Conservation (phyloP, 2,888 invertebrate species). For the Hoplodrina ambigua region DNA sequence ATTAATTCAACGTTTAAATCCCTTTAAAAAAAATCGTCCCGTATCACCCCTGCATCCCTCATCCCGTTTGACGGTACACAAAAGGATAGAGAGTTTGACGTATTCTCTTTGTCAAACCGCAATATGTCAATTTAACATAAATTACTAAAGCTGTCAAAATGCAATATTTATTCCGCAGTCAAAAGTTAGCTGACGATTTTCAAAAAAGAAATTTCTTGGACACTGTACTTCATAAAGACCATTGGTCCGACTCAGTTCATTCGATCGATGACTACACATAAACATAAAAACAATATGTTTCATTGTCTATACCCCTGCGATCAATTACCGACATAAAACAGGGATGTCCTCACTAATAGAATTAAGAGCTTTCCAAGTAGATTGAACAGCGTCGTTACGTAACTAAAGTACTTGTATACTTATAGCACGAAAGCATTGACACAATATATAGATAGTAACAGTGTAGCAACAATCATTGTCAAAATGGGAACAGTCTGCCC, state of each 20-base stretch:
- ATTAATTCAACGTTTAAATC: no score
- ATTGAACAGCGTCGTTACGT: conserved; percentile 41
- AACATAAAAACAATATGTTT: conserved; percentile 29
- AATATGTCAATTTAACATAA: no score
- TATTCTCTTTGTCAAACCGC: no score
- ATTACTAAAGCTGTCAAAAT: no score
- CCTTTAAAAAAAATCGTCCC: no score
- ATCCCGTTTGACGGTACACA: no score
- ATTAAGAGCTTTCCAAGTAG: conserved; percentile 57
- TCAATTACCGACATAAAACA: conserved; percentile 54
- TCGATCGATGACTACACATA: not conserved
- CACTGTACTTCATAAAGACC: not conserved
- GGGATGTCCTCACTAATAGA: conserved; percentile 53
- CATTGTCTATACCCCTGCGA: conserved; percentile 33
- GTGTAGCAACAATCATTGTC: conserved; percentile 6
- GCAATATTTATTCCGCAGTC: no score
- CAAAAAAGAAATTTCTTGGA: no score
- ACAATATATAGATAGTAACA: conserved; percentile 29
- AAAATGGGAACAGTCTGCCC: not conserved
- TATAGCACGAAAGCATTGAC: conserved; percentile 2
- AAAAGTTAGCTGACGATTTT: no score
- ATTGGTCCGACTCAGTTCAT: not conserved
- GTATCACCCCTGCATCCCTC: no score
- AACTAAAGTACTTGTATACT: conserved; percentile 18
- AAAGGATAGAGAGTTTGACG: no score